Conservation (phyloP, 2,113 vertebrate genomes). For the Corythaixoides concolor region DNA sequence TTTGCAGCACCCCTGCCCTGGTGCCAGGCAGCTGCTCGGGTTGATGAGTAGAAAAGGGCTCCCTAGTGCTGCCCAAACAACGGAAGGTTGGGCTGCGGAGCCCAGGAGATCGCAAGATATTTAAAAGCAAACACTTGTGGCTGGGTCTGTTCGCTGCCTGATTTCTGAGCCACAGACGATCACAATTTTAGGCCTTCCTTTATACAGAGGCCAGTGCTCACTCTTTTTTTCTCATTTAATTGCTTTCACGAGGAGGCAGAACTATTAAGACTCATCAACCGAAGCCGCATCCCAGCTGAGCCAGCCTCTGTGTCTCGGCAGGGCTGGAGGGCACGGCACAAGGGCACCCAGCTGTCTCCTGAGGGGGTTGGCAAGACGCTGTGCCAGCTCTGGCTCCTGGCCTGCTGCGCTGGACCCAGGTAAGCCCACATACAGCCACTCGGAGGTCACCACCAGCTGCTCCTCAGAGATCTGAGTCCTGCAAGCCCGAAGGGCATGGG, state of each 20-base stretch:
- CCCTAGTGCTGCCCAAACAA: neutral
- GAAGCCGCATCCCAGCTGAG: neutral
- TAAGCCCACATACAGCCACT: fast-evolving
- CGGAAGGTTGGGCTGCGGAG: neutral
- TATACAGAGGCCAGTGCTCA: neutral
- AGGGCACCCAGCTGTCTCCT: neutral
- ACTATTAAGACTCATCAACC: neutral
- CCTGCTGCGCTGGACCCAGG: neutral
- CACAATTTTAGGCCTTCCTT: neutral
- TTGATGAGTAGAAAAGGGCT: neutral
- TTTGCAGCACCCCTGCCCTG: neutral
- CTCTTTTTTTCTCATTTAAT: neutral
- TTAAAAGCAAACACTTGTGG: neutral
- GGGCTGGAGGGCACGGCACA: fast-evolving
- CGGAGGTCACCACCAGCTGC: neutral
- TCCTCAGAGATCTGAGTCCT: neutral
- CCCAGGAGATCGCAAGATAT: neutral
- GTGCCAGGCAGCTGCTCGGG: neutral
- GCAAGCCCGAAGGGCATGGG: neutral
- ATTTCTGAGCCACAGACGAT: neutral
- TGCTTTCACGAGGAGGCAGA: neutral
- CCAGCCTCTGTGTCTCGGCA: neutral
- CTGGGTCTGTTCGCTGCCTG: neutral
- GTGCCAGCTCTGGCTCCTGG: neutral
- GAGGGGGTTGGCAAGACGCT: neutral